Base-by-base conservation (phyloP, 2,113 vertebrate genomes). In the Haemorhous mexicanus region DNA sequence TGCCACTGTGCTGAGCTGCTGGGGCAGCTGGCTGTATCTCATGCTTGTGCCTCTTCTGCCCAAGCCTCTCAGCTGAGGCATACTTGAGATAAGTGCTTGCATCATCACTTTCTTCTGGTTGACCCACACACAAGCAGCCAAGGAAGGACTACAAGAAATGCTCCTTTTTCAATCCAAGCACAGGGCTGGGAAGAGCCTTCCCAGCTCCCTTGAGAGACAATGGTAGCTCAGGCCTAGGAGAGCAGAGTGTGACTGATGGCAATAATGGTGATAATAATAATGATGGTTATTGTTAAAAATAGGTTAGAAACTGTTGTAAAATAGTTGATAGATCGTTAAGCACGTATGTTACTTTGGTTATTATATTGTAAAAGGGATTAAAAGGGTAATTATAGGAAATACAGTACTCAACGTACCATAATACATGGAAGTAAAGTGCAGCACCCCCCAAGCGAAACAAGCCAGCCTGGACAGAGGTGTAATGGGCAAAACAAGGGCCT, bases 71-170 rank as follows among this genome's bases (percentile, higher is more conserved):
- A 9, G n/a, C 17, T 28, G 61, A 47, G 41, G 10, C 6, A 5
- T 22, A 5, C n/a, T 3, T 28, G 72, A 78, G 27, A 16, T 4
- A 16, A 1, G 9, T 5, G 8, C 7, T 30, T 24, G 7, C 3
- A 0, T 28, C 41, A 35, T 9, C 7, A 0, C 30, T 23, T 50
- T 49, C 37, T 80, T 30, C 37, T 28, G 43, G 21, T 0, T 35
- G 18, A 14, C 26, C 4, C 50, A n/a, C 19, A 11, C 3, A 2
- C 0, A 2, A 32, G 30, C 24, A 26, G 37, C 18, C 3, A 20
- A 1, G 2, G 7, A 56, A 67, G 18, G 16, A 46, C 8, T 2
- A 7, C 10, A 26, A 35, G 35, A 37, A 84, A 56, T 0, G 0
- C 13, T 49, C 21, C 32, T 30, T 56, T 56, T 23, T 22, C 4